Conservation (phyloP, 2,888 invertebrate genomes). For the Drosophila parthenogenetica region DNA sequence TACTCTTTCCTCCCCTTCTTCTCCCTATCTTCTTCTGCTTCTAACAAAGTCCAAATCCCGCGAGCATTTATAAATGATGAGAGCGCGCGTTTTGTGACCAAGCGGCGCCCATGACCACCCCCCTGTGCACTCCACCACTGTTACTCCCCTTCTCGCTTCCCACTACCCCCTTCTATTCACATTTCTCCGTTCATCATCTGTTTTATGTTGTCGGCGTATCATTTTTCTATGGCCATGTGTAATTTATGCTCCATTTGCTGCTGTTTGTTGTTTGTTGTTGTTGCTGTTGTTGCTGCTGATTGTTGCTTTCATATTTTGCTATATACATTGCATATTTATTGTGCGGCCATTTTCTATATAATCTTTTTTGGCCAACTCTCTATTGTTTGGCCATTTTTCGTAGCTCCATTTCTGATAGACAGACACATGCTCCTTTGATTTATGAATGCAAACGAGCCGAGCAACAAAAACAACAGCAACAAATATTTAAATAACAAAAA, state of each 20-base stretch:
- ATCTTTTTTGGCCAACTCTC: conserved; percentile 61
- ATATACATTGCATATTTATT: conserved; percentile 58
- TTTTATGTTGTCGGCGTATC: conserved; percentile 77
- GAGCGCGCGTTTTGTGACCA: conserved; percentile 58
- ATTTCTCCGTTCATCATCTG: conserved; percentile 61
- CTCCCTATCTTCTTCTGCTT: conserved; percentile 1
- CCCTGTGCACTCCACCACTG: not conserved
- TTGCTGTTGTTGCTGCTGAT: conserved; percentile 55
- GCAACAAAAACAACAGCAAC: conserved; percentile 30
- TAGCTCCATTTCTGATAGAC: conserved; percentile 66
- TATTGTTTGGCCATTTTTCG: conserved; percentile 63
- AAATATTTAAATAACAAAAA: conserved; percentile 13
- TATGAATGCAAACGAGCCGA: conserved; percentile 77
- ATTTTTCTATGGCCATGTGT: conserved; percentile 81
- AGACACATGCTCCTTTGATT: conserved; percentile 78
- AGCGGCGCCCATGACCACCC: not conserved
- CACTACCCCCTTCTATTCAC: not conserved
- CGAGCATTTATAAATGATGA: conserved; percentile 79
- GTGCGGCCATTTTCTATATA: conserved; percentile 75
- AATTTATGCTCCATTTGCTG: conserved; percentile 78
- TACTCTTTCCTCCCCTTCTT: not conserved
- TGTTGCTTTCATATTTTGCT: conserved; percentile 66
- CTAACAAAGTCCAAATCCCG: conserved; percentile 40
- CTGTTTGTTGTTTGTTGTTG: conserved; percentile 47
- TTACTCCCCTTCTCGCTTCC: not conserved